Conservation (phyloP, 2,888 invertebrate genomes). For the Lathronympha strigana region DNA sequence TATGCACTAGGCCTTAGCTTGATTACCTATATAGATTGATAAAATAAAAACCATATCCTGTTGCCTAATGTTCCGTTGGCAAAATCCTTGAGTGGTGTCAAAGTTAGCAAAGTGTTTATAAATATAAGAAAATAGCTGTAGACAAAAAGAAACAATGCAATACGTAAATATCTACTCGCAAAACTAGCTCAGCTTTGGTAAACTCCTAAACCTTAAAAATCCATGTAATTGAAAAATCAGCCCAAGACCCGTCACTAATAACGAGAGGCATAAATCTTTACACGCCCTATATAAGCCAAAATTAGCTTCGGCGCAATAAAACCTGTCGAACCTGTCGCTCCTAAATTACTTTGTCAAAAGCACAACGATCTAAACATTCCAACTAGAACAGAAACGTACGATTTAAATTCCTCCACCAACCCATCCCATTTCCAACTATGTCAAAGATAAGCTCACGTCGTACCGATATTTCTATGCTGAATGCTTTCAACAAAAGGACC, state of each 20-base stretch:
- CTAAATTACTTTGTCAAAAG: conserved; percentile 7
- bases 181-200: too few species aligned
- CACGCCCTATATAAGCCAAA: not conserved
- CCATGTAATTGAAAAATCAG: too few species aligned
- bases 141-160: too few species aligned
- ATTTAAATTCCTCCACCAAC: conserved; percentile 31
- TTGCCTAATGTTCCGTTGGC: too few species aligned
- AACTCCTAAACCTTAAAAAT: too few species aligned
- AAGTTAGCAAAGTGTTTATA: too few species aligned
- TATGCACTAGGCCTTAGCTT: not conserved
- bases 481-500: conserved; percentile 58
- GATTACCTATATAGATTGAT: conserved; percentile 2
- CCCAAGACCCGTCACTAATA: too few species aligned
- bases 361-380: not conserved
- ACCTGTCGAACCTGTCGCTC: not conserved
- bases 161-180: too few species aligned
- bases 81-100: too few species aligned
- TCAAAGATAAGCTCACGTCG: conserved; percentile 60
- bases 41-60: too few species aligned
- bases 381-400: conserved; percentile 15
- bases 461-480: conserved; percentile 71
- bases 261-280: not conserved
- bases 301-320: not conserved
- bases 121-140: too few species aligned
- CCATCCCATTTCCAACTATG: conserved; percentile 40